Evolutionary conservation across 2,888 invertebrate species (phyloP), one percentile per base, ranked within the genome.

Genomic region (Cerastis rubricosa): DNA sequence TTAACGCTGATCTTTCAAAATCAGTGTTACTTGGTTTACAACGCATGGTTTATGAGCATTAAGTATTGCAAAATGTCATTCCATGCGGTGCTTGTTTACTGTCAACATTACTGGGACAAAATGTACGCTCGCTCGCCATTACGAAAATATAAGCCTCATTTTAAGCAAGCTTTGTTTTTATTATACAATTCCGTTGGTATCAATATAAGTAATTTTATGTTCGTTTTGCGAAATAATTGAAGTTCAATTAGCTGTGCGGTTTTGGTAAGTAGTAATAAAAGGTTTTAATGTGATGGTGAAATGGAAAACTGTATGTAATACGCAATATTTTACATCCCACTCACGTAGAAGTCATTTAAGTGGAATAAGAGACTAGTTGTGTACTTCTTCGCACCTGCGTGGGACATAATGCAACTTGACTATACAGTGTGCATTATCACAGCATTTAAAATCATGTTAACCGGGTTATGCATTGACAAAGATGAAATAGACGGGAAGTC

Each of bases 121-220:
- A 65, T 64, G 70, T 65, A 59, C 74, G 69, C 6, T 76, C 65
- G 73, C 68, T 59, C 57, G n/a, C 9, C 54, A 78, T 91, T 90
- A 83, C 87, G 90, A 88, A 85, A 89, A 85, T 72, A 67, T 75
- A 69, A 85, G 59, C 76, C 77, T 78, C 70, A 77, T 75, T 89
- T 90, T 84, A 76, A 84, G 82, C 78, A 90, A 89, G 83, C 76
- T 74, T 85, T 83, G 83, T 87, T 82, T 84, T 81, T 66, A 84
- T 35, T 68, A 71, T 61, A 81, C 66, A 77, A 85, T 83, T 68
- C 51, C 72, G 45, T 71, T 74, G 66, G 19, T 57, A 72, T n/a
- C 76, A 63, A 79, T 77, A 77, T 67, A 61, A 74, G 71, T 73
- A 72, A 71, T 79, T 76, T 72, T 78, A 83, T 54, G 73, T n/a